Percentiles rank a stretch among this genome's conserved stretches.
These are phyloP conservation scores for Aphaenogaster ashmeadi DNA, from an alignment of 1,140 invertebrate genomes.

Conservation along the genomic window DNA sequence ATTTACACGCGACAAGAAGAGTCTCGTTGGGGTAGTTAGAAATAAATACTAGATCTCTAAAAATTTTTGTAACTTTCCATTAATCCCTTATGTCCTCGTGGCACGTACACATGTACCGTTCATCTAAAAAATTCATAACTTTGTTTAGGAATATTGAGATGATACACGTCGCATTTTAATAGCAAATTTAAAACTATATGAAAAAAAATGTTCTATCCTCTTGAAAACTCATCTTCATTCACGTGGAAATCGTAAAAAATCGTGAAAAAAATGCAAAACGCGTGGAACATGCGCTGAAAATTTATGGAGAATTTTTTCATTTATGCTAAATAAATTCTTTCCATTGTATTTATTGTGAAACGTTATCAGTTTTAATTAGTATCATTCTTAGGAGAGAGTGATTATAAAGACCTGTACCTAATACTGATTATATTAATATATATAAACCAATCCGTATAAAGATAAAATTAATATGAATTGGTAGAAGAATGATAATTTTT, in stretches of 20 bases:
- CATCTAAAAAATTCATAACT: not conserved
- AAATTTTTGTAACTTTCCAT: not conserved
- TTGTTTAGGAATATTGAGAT: not conserved
- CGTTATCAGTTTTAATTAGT: not conserved
- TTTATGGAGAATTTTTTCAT: not conserved
- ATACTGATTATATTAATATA: not conserved
- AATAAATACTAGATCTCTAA: not conserved
- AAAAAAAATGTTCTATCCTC: not conserved
- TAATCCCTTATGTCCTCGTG: not conserved
- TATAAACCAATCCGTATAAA: not conserved
- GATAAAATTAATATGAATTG: not conserved
- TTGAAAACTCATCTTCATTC: conserved; percentile 17
- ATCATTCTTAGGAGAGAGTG: too few relatives aligned
- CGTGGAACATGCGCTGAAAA: not conserved
- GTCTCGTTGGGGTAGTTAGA: not conserved
- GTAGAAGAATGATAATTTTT: not conserved
- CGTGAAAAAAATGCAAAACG: not conserved
- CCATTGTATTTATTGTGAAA: not conserved
- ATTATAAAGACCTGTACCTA: not conserved
- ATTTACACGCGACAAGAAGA: not conserved
- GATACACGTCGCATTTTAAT: not conserved
- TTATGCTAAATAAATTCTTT: not conserved
- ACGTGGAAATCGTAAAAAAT: not conserved
- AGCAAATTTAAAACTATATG: not conserved
- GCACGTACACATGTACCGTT: not conserved